A percentile compares a stretch with the other conserved stretches of the same genome.
Evolutionary conservation across 2,113 vertebrate genomes (phyloP).

Genomic region (Cinclus mexicanus): DNA sequence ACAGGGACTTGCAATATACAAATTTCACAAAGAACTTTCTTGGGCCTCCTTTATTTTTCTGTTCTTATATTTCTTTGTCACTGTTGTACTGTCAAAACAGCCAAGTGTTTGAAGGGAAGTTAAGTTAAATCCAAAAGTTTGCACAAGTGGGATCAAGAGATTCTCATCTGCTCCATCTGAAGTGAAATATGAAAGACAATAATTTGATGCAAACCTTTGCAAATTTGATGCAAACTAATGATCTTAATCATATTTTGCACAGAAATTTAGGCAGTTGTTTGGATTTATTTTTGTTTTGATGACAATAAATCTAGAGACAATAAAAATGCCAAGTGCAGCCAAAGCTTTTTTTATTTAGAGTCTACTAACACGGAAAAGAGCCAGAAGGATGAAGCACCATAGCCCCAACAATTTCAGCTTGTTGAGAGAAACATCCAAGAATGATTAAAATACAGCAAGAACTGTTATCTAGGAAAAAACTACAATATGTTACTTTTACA

Average conservation of each 20-base stretch:
- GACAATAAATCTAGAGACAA: neutral
- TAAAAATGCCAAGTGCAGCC: neutral
- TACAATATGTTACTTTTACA: neutral
- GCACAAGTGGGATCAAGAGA: neutral
- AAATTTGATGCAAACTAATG: neutral
- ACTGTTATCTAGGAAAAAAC: neutral
- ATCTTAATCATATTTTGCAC: neutral
- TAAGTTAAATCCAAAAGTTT: neutral
- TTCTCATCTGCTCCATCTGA: neutral
- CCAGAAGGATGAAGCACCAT: neutral
- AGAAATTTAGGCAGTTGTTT: neutral
- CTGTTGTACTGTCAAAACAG: neutral
- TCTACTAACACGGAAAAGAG: neutral
- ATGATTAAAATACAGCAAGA: neutral
- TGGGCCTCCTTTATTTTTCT: neutral
- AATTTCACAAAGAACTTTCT: neutral
- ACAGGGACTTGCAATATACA: neutral
- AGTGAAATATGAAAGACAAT: neutral
- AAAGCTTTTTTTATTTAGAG: neutral
- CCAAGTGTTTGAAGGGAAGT: neutral
- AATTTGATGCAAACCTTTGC: neutral
- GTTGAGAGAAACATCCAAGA: neutral
- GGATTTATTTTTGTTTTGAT: neutral
- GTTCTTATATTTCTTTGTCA: neutral
- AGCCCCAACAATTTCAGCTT: neutral